Evolutionary conservation across 2,888 invertebrate species (phyloP).

Genomic region (Ormia ochracea): DNA sequence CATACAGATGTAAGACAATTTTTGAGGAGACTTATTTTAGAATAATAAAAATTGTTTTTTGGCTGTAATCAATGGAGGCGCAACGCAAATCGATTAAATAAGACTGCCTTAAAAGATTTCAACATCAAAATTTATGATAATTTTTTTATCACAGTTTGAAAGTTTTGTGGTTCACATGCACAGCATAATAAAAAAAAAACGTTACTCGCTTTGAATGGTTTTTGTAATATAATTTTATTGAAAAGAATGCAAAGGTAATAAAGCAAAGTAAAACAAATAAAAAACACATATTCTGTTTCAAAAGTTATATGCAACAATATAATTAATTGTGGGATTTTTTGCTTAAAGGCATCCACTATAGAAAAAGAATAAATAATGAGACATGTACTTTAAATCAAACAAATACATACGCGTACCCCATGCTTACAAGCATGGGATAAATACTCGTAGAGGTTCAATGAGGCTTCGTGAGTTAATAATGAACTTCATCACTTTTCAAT

Average conservation of each 20-base stretch:
- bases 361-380: not conserved
- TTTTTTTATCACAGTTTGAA: conserved; percentile 26
- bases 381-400: conserved; percentile 14
- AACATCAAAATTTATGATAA: not conserved
- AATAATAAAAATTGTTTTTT: too few species aligned
- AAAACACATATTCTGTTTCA: conserved; percentile 18
- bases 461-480: conserved; percentile 49
- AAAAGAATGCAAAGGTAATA: not conserved
- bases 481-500: conserved; percentile 55
- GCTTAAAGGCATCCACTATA: conserved; percentile 19
- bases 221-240: conserved; percentile 20
- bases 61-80: too few species aligned
- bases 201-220: not conserved
- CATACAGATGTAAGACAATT: too few species aligned
- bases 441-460: conserved; percentile 35
- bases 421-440: not conserved
- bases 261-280: conserved; percentile 7
- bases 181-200: not conserved
- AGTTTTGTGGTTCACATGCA: conserved; percentile 21
- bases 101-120: too few species aligned
- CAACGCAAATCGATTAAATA: not conserved
- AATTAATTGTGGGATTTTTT: conserved; percentile 42
- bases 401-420: not conserved
- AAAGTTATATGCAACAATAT: conserved; percentile 14
- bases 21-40: too few species aligned